Conservation (phyloP, 1,140 invertebrate genomes). For the Oncopeltus fasciatus region DNA sequence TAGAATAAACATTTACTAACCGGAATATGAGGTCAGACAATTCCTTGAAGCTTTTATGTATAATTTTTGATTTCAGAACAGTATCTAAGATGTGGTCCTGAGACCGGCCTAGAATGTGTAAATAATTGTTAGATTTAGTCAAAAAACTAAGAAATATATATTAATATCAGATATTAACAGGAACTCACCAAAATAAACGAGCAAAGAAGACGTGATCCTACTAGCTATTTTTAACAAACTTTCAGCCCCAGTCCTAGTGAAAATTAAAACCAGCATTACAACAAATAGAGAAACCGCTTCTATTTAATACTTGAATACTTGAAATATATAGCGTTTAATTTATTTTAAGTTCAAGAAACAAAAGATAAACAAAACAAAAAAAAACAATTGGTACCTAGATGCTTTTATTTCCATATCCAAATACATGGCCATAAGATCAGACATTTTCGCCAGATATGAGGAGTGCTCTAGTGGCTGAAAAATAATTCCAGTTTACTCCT, state of each 20-base stretch:
- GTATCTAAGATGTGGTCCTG: slow-evolving; percentile 24
- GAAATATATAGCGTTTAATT: not conserved
- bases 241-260: slow-evolving; percentile 28
- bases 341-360: not conserved
- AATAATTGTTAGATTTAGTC: not conserved
- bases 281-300: not conserved
- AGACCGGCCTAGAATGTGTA: slow-evolving; percentile 22
- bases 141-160: not conserved
- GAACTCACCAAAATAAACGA: slow-evolving; percentile 33
- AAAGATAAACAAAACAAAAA: not conserved
- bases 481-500: slow-evolving; percentile 6
- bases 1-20: slow-evolving; percentile 21
- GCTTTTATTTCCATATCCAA: slow-evolving; percentile 35
- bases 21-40: slow-evolving; percentile 22
- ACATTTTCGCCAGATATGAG: slow-evolving; percentile 33
- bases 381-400: slow-evolving; percentile 26
- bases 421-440: slow-evolving; percentile 33
- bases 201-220: slow-evolving; percentile 32
- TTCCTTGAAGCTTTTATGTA: slow-evolving; percentile 21
- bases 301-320: not conserved
- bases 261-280: slow-evolving; percentile 1
- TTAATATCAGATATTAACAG: not conserved
- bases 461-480: slow-evolving; percentile 30
- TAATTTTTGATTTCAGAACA: slow-evolving; percentile 23
- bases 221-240: slow-evolving; percentile 31